Base-by-base conservation (phyloP, 2,797 vertebrate genomes). In the Tangara arthus region DNA sequence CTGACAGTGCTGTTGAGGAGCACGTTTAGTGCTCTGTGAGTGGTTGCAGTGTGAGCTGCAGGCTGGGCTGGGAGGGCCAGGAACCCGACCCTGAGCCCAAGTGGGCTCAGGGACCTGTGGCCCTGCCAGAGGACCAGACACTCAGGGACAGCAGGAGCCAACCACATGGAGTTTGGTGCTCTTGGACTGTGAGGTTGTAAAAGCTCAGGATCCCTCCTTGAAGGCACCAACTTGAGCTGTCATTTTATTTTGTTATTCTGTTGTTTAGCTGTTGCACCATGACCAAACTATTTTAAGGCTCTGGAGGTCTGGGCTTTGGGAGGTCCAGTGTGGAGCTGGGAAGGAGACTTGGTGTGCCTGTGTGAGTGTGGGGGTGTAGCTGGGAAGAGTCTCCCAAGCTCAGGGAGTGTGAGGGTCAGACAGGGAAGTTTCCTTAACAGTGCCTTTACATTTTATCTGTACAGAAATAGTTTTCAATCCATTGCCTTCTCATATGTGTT, bases 101-200 rank as follows among this genome's bases (percentile, higher is more conserved):
- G 30, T 2, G 35, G 21, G 3, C 37, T 32, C 0, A 0, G 35
- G 55, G 15, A 27, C 19, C 16, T 28, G 11, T 61, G 41, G 13
- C 6, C 11, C 13, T 12, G 7, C 17, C 35, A 10, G 23, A 11
- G 6, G 4, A 55, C 8, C 0, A 1, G 46, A 27, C 65, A 35
- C 26, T 46, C 26, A 7, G 28, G 37, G 30, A 20, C 11, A 46
- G 39, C 26, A 47, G 26, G 22, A 59, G 14, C 21, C 15, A 12
- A 14, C 6, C 21, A 32, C 12, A 6, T 2, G 12, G 32, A 19
- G 8, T 46, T 52, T 39, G 21, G 37, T 3, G 3, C 2, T 0
- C 59, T n/a, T 24, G 15, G 19, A 32, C 52, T 78, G 34, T 32
- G 30, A 53, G 12, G 5, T 28, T 78, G 18, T 24, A n/a, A 41